phyloP scores from a whole-genome alignment of 1,140 invertebrate species.

The Drosophila arawakana region DNA sequence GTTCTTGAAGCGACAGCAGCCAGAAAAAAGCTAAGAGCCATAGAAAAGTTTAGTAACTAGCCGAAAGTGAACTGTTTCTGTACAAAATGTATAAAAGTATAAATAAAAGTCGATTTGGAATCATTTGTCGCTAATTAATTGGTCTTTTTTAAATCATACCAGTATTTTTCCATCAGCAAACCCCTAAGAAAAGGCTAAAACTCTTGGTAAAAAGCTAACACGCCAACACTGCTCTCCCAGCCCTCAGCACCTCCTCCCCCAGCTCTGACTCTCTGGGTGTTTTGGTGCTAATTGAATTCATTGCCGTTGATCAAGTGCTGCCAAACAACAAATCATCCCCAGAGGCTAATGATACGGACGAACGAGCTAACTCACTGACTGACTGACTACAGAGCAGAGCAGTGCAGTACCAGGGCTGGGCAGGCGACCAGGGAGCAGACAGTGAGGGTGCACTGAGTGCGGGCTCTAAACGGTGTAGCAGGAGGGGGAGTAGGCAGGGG shows the following conservation, averaged over 20 bases:
- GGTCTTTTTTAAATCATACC: no score
- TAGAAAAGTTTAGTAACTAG: not conserved
- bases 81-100: no score
- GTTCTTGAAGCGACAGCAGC: no score
- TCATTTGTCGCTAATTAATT: no score
- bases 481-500: no score
- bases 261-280: slow-evolving; percentile 61
- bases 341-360: slow-evolving; percentile 81
- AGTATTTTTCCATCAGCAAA: no score
- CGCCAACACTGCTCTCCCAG: no score
- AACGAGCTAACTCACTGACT: slow-evolving; percentile 55
- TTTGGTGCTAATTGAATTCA: slow-evolving; percentile 84
- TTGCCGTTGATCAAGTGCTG: slow-evolving; percentile 83
- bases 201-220: no score
- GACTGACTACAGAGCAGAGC: slow-evolving; percentile 1
- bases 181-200: no score
- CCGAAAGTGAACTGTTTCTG: no score
- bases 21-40: not conserved
- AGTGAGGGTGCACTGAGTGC: slow-evolving; percentile 34
- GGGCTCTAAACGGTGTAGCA: slow-evolving; percentile 1
- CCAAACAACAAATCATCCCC: slow-evolving; percentile 82
- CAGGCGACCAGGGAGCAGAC: slow-evolving; percentile 2
- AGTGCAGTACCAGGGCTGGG: not conserved
- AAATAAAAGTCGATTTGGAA: no score
- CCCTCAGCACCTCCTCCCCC: no score